These are phyloP conservation scores for Drosophila stalkeri DNA, from an alignment of 2,888 invertebrate species.

Conservation along the genomic window DNA sequence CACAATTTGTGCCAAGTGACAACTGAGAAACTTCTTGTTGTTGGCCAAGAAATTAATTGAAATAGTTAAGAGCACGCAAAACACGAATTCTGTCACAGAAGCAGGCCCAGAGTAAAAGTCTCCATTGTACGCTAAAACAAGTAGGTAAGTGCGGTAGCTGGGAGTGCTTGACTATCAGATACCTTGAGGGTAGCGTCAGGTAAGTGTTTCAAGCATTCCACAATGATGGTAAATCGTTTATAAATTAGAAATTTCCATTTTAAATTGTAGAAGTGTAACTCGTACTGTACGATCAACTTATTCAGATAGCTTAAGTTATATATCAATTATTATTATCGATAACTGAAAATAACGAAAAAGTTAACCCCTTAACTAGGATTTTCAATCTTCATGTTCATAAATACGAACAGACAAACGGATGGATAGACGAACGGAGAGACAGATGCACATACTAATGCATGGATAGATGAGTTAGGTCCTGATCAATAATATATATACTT, in stretches of 20 bases:
- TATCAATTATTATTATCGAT: not conserved
- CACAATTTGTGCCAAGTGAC: slow-evolving; percentile 25
- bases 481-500: not conserved
- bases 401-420: too few relatives aligned
- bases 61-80: slow-evolving; percentile 46
- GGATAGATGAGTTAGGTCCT: not conserved
- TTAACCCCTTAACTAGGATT: too few relatives aligned
- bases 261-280: not conserved
- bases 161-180: not conserved
- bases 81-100: slow-evolving; percentile 20
- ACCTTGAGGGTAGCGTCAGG: not conserved
- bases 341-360: not conserved
- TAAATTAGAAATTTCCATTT: too few relatives aligned
- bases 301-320: not conserved
- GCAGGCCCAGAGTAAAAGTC: slow-evolving; percentile 5
- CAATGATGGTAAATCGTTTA: too few relatives aligned
- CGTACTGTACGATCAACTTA: not conserved
- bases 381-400: too few relatives aligned
- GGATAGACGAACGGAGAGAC: too few relatives aligned
- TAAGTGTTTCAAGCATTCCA: too few relatives aligned
- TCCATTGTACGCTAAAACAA: not conserved
- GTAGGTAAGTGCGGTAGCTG: not conserved
- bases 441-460: too few relatives aligned
- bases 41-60: slow-evolving; percentile 38
- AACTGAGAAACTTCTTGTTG: slow-evolving; percentile 1